Base-by-base conservation (phyloP, 2,888 invertebrate species). In the Yponomeuta sedellus region DNA sequence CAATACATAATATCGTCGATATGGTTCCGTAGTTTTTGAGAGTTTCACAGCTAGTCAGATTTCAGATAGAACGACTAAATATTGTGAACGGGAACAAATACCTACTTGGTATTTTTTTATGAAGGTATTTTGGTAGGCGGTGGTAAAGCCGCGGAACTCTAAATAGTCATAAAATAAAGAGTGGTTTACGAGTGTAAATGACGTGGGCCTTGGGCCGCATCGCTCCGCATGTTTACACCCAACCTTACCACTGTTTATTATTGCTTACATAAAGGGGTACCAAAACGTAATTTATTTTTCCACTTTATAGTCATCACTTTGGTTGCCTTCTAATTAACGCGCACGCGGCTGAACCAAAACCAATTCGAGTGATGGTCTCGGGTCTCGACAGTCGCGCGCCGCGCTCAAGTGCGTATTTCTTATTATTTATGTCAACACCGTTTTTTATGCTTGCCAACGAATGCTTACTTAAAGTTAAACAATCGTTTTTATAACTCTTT, bases 161-260 rank as follows among this genome's bases (percentile, higher is more conserved):
- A 16, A 52, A 52, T 12, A 80, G 86, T 82, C 86, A 86, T 89
- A 89, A 91, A 90, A 85, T 83, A 77, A 85, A 12, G 85, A 86
- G 80, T 80, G 77, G 83, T 91, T 91, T 91, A 91, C 88, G 90
- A 90, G 88, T 88, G 87, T 87, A 85, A 86, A 90, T 88, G 88
- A 88, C 88, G 86, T 82, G 84, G 80, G 81, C 78, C 82, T 77
- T 84, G 80, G 81, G 78, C 82, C 77, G 75, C 77, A 81, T 83
- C 83, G 82, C 82, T 83, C 79, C 71, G 77, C 69, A 77, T 82
- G 83, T 84, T 83, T 85, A 83, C 83, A 79, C 77, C 75, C 76
- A 79, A 76, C 78, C 28, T 40, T 61, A 19, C 56, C 71, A 71
- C 74, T 78, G 78, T 77, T 77, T 76, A 70, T 70, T 75, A 70